These are phyloP conservation scores for Dunckerocampus dactyliophorus DNA, from an alignment of 2,113 vertebrate genomes.

Conservation along the genomic window DNA sequence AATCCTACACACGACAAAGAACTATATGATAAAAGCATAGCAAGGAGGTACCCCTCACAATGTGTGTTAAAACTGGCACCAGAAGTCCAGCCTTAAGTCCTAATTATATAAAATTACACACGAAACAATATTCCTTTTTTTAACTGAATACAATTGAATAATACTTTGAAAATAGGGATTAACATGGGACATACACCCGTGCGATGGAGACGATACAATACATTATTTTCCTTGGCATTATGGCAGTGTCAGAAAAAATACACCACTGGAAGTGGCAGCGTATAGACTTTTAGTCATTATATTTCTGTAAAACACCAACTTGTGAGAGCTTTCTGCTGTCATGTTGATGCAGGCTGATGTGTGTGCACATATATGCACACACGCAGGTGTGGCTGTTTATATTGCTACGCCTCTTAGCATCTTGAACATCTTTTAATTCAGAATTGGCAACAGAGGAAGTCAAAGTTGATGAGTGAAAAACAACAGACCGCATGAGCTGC, in stretches of 20 bases:
- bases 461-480: neutral
- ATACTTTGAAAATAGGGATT: conserved; percentile 5
- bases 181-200: conserved; percentile 5
- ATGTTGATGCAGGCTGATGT: conserved; percentile 10
- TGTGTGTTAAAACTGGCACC: neutral
- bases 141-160: conserved; percentile 7
- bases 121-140: neutral
- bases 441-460: neutral
- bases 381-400: conserved; percentile 25
- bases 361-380: conserved; percentile 7
- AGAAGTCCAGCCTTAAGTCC: neutral
- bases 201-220: conserved; percentile 13
- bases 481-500: conserved; percentile 18
- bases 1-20: no score
- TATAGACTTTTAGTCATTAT: neutral
- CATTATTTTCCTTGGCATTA: conserved; percentile 35
- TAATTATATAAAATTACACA: conserved; percentile 5
- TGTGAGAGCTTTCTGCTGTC: conserved; percentile 18
- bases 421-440: conserved; percentile 14
- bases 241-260: conserved; percentile 9
- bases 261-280: neutral
- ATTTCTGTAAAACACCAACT: conserved; percentile 10
- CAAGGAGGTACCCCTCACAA: no score
- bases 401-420: conserved; percentile 13
- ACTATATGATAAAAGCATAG: no score